These are phyloP conservation scores for Seira musarum DNA, from an alignment of 2,888 invertebrate genomes.

Conservation along the genomic window DNA sequence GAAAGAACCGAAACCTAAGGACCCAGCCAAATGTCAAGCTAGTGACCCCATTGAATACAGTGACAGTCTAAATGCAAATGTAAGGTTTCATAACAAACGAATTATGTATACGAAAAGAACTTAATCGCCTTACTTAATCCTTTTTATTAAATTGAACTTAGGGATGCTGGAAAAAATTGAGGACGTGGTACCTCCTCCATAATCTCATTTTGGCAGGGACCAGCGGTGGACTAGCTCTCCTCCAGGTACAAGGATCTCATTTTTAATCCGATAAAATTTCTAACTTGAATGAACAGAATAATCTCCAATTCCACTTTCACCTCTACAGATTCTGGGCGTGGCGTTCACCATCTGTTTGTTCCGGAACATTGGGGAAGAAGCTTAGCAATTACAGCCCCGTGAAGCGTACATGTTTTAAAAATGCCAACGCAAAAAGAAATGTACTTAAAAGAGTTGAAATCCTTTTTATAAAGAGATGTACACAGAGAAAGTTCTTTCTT, in stretches of 20 bases:
- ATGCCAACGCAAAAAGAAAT: conserved; percentile 38
- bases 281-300: conserved; percentile 47
- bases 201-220: conserved; percentile 73
- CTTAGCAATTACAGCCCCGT: conserved; percentile 62
- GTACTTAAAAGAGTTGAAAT: conserved; percentile 45
- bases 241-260: conserved; percentile 71
- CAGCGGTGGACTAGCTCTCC: conserved; percentile 72
- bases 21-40: conserved; percentile 70
- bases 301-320: conserved; percentile 1
- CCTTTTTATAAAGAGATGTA: conserved; percentile 46
- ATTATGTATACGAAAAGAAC: background rate
- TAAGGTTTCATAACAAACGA: conserved; percentile 61
- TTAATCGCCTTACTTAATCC: conserved; percentile 21
- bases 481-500: background rate
- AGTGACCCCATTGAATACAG: conserved; percentile 72
- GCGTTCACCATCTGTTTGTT: conserved; percentile 71
- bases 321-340: conserved; percentile 71
- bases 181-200: conserved; percentile 73
- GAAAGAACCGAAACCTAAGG: conserved; percentile 69
- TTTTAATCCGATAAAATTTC: conserved; percentile 11
- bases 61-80: conserved; percentile 72
- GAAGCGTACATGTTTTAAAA: conserved; percentile 64
- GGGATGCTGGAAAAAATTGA: conserved; percentile 74
- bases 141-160: conserved; percentile 66
- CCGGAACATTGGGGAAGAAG: conserved; percentile 70